phyloP scores from a whole-genome alignment of 2,113 vertebrate genomes.

The Taurulus bubalis region DNA sequence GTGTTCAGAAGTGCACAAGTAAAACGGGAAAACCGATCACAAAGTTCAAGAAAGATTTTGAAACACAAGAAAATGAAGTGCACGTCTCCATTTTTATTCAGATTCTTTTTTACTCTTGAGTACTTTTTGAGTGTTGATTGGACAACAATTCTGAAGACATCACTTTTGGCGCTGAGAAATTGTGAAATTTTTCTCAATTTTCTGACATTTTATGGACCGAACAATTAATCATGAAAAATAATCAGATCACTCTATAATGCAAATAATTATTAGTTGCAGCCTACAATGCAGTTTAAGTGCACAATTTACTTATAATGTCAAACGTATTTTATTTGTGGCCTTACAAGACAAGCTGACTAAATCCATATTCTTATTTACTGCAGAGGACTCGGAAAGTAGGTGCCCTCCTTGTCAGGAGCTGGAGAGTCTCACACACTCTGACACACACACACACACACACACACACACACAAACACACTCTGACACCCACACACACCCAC shows the following conservation, averaged over 20 bases:
- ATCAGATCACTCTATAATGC: background rate
- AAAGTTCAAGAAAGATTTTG: background rate
- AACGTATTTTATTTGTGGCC: slow-evolving; percentile 1
- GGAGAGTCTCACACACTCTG: background rate
- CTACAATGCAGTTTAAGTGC: background rate
- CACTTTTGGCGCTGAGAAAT: background rate
- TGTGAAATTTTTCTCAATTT: background rate
- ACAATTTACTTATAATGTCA: background rate
- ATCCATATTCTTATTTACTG: slow-evolving; percentile 25
- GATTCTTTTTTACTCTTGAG: background rate
- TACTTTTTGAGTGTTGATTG: background rate
- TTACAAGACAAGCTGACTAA: slow-evolving; percentile 9
- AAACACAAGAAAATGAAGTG: background rate
- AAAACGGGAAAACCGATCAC: background rate
- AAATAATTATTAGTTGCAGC: background rate
- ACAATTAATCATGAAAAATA: background rate
- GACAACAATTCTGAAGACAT: background rate
- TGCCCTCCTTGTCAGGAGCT: slow-evolving; percentile 13
- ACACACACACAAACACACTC: too few relatives aligned
- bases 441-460: background rate
- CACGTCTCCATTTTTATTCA: background rate
- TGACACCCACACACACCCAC: too few relatives aligned
- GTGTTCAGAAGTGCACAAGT: background rate
- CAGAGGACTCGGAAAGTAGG: slow-evolving; percentile 24
- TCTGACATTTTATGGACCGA: background rate